These are phyloP conservation scores for Mobula hypostoma DNA, from an alignment of 2,113 vertebrate genomes.

Conservation along the genomic window DNA sequence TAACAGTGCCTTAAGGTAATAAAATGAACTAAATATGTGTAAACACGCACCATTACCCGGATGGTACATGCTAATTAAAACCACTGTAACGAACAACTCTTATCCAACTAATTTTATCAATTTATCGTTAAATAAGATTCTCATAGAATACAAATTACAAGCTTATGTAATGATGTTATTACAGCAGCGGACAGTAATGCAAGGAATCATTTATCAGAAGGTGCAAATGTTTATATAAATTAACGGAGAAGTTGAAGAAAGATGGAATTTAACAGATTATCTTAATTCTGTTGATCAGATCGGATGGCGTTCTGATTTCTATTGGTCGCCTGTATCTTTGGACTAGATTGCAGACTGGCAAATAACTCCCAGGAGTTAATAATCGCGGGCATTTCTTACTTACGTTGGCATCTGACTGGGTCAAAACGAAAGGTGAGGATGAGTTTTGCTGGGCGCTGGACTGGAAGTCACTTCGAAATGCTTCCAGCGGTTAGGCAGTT, in stretches of 20 bases:
- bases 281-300: not conserved
- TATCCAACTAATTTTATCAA: not conserved
- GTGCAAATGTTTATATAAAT: not conserved
- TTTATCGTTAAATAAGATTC: not conserved
- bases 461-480: not conserved
- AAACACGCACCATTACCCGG: not conserved
- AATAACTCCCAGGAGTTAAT: not conserved
- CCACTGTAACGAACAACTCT: not conserved
- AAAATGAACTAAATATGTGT: not conserved
- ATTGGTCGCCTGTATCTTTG: not conserved
- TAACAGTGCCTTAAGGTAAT: not conserved
- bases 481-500: not conserved
- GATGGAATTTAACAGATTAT: not conserved
- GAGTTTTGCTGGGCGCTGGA: not conserved
- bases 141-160: not conserved
- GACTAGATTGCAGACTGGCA: not conserved
- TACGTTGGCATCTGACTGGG: not conserved
- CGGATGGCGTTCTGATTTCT: not conserved
- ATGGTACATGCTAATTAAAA: not conserved
- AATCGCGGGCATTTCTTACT: not conserved
- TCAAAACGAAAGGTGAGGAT: not conserved
- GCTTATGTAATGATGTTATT: not conserved
- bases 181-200: not conserved
- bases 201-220: not conserved
- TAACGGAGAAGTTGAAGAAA: not conserved